Evolutionary conservation across 1,140 invertebrate species (phyloP), one percentile per base, ranked within the genome.

Genomic region (Drosophila nasuta): DNA sequence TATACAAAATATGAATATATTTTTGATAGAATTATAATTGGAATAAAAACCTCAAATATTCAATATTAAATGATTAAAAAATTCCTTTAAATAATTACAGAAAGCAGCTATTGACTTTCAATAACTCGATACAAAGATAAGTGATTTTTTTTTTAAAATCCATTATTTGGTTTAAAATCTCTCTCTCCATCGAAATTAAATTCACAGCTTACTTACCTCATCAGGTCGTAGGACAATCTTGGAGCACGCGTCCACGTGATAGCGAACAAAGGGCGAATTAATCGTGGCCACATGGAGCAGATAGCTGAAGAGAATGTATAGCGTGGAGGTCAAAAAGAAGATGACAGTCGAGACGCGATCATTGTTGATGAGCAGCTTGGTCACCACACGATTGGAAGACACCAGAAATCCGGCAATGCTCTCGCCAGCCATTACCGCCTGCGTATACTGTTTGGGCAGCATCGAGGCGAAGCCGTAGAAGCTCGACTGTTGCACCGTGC

Each of bases 391-490:
- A 92, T 97, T 97, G 1, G 95, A 91, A 8, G 97, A 98, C 3
- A 97, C 96, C 93, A 97, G 95, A 62, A 98, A 95, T 5, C 97
- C 97, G 15, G 97, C 97, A 30, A 96, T 95, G 96, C 97, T 98
- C 95, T 98, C 97, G 59, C 97, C 97, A 13, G 96, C 96, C 97
- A 98, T 98, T 0, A 98, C 97, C 58, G 97, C 97, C 91, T 98
- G 97, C 0, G 97, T 98, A 86, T 98, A 98, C 17, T 92, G 81
- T 65, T 95, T 95, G 13, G 97, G 97, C 63, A 98, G 93, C 95
- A 98, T 98, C 67, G 97, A 97, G 1, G 97, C 97, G 89, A 97
- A 98, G 6, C 97, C 97, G 92, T 98, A 98, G 93, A 98, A 98
- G 92, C 97, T 98, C 0, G 97, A 97, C 93, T 98, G 97, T 92